Percentiles rank a stretch among this genome's conserved stretches.
Evolutionary conservation across 2,113 vertebrate genomes (phyloP).

Genomic region (Pontoporia blainvillei): DNA sequence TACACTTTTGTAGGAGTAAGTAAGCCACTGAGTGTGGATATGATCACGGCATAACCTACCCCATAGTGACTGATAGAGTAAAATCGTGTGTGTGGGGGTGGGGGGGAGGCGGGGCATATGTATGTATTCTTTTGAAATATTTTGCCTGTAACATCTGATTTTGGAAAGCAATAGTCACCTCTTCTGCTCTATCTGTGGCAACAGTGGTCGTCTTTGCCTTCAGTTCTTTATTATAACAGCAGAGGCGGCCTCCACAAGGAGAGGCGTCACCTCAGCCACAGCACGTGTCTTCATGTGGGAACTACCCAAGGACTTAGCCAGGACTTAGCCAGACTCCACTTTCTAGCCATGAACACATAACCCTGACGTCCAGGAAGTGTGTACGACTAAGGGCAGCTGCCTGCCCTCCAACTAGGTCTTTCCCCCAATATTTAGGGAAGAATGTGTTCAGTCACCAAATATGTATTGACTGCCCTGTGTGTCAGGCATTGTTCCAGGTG

Average conservation of each 20-base stretch:
- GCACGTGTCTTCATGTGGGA: not conserved
- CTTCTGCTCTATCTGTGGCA: not conserved
- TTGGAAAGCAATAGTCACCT: not conserved
- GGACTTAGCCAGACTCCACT: not conserved
- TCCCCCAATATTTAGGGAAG: not conserved
- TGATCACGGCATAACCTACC: not conserved
- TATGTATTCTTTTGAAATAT: not conserved
- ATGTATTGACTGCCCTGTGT: not conserved
- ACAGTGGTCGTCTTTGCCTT: not conserved
- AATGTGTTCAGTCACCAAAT: not conserved
- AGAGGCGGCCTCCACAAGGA: not conserved
- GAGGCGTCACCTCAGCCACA: fast-evolving
- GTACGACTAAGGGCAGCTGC: not conserved
- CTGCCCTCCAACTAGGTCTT: not conserved
- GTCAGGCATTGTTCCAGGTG: not conserved
- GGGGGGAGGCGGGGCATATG: fast-evolving
- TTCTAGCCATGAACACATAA: not conserved
- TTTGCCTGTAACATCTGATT: not conserved
- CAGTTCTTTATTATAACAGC: not conserved
- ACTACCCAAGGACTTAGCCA: not conserved
- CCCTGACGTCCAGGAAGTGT: not conserved
- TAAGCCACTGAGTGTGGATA: not conserved
- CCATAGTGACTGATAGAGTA: not conserved
- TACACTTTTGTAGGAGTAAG: not conserved
- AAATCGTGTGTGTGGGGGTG: fast-evolving